Evolutionary conservation across 2,888 invertebrate species (phyloP), one percentile per base, ranked within the genome.

Genomic region (Sceliomorpha sp.): DNA sequence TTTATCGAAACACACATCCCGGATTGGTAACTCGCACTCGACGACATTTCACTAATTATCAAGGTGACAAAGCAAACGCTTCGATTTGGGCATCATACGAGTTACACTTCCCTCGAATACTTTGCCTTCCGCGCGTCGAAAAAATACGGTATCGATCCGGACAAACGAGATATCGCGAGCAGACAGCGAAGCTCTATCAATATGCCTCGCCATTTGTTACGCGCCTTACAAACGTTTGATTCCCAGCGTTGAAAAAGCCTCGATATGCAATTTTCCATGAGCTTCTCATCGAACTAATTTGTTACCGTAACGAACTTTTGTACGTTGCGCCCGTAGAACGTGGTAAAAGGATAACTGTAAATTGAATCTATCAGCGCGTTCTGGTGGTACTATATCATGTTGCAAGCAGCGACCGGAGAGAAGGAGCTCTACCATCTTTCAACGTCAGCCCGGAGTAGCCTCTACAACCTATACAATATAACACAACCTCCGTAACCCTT

Each of bases 361-460:
- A 87, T 87, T 87, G 87, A 83, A 86, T 86, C 86, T 85, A 87
- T 87, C 87, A 86, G 83, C 83, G 80, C 76, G 82, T 85, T 85
- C 79, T 79, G 80, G 80, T 84, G 83, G 84, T 85, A 82, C 86
- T 87, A 86, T 82, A 85, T 87, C 85, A 86, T 86, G 85, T 79
- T 81, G 80, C 79, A 78, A 81, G 77, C 79, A 80, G 76, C 79
- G 81, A 79, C 82, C 82, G 79, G 80, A 72, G 78, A 81, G 82
- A 83, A 85, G 81, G 82, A 83, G 83, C 79, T 78, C 82, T 75
- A 83, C 82, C 86, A 86, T 86, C 84, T 85, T 84, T 86, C 86
- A 86, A 86, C 76, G 86, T 86, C 86, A 86, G 78, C 72, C 60
- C 81, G 77, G 77, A 77, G 78, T 76, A 78, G 74, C 64, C 53